Percentiles rank a stretch among this genome's conserved stretches.
Conservation (phyloP, 2,113 vertebrate genomes). For the Chloropsis cyanopogon region DNA sequence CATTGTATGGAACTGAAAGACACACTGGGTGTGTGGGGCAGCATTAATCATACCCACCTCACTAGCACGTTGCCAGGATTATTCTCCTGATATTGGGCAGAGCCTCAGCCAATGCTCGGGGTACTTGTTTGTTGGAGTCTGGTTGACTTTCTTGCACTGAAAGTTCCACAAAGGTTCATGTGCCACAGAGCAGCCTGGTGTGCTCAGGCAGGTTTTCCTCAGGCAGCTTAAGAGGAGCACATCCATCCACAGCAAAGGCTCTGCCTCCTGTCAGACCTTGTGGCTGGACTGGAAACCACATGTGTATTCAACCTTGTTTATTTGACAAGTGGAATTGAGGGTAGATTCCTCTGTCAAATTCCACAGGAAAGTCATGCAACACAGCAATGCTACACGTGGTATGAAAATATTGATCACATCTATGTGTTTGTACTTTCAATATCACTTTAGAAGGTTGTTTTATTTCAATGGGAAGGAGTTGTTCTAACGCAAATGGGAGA, state of each 20-base stretch:
- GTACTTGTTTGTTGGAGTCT: not conserved
- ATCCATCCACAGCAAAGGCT: not conserved
- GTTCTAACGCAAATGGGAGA: not conserved
- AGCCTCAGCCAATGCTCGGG: not conserved
- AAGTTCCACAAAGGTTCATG: not conserved
- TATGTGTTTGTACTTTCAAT: not conserved
- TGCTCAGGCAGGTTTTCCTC: not conserved
- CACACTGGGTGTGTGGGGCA: fast-evolving
- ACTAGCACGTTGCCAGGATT: not conserved
- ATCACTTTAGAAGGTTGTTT: not conserved
- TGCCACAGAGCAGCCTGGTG: not conserved
- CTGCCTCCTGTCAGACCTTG: not conserved
- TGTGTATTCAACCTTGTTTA: not conserved
- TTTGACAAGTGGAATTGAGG: not conserved
- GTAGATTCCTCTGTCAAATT: not conserved
- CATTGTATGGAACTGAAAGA: not conserved
- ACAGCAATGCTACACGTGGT: fast-evolving
- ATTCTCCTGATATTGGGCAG: not conserved
- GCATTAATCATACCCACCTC: not conserved
- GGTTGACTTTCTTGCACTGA: not conserved
- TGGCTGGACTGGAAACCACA: not conserved
- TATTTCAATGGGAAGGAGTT: not conserved
- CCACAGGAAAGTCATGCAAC: not conserved
- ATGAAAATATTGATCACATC: not conserved
- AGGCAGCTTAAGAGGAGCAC: not conserved